A percentile compares a stretch with the other conserved stretches of the same genome.
phyloP scores from a whole-genome alignment of 2,113 vertebrate species.

The Semicossyphus pulcher region DNA sequence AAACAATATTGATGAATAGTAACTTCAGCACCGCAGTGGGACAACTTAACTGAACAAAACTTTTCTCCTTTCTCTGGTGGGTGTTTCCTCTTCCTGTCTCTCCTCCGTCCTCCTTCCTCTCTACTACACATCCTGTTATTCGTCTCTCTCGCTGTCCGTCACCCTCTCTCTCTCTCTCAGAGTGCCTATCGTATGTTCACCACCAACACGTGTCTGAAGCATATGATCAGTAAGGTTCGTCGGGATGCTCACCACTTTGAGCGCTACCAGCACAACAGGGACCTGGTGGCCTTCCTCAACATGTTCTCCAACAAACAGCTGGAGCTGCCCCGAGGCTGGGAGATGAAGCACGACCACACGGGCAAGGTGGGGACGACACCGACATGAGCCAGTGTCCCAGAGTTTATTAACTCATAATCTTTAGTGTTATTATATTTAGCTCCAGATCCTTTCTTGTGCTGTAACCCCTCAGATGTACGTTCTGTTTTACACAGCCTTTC shows the following conservation, averaged over 20 bases:
- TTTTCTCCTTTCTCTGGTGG: background rate
- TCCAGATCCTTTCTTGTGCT: too few relatives aligned
- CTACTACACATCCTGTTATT: too few relatives aligned
- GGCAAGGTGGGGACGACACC: constrained; percentile 87
- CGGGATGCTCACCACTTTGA: constrained; percentile 95
- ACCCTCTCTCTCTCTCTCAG: constrained; percentile 67
- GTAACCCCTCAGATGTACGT: too few relatives aligned
- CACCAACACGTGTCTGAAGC: constrained; percentile 97
- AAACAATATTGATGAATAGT: background rate
- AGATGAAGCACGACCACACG: constrained; percentile 97
- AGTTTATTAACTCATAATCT: too few relatives aligned
- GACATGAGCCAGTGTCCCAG: too few relatives aligned
- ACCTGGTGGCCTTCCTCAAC: constrained; percentile 95
- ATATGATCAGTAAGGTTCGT: constrained; percentile 99
- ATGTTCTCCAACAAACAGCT: constrained; percentile 96
- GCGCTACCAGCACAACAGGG: constrained; percentile 96
- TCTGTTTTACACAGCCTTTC: constrained; percentile 87
- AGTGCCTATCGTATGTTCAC: constrained; percentile 99
- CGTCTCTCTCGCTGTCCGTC: background rate
- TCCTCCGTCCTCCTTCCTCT: background rate
- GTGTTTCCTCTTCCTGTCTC: background rate
- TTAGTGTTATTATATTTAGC: too few relatives aligned
- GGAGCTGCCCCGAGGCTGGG: constrained; percentile 95
- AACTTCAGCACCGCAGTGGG: background rate
- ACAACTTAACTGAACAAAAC: background rate